These are phyloP conservation scores for Phrynocephalus versicolor DNA, from an alignment of 2,113 vertebrate genomes.

Conservation along the genomic window DNA sequence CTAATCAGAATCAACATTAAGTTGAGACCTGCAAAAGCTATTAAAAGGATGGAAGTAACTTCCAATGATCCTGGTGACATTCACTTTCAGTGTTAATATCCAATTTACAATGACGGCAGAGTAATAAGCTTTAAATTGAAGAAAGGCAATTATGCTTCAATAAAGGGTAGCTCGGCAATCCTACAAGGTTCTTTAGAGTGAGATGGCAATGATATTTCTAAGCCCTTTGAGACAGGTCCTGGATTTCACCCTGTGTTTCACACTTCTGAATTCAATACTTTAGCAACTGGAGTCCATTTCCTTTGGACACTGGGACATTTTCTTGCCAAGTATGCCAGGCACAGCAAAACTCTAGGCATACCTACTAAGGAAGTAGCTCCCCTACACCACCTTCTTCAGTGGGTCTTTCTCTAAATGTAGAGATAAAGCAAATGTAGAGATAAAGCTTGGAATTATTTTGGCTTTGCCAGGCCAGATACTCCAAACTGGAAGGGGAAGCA, in stretches of 20 bases:
- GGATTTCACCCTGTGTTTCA: not conserved
- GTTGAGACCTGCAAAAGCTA: slow-evolving; percentile 45
- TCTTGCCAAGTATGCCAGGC: no score
- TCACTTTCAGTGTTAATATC: slow-evolving; percentile 60
- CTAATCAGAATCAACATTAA: slow-evolving; percentile 24
- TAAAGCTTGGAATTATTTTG: not conserved
- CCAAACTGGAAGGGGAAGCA: no score
- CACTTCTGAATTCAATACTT: not conserved
- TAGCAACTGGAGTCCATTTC: not conserved
- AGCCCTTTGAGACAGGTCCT: not conserved
- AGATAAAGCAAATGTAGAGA: no score
- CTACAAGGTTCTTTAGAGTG: not conserved
- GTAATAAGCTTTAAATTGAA: slow-evolving; percentile 58
- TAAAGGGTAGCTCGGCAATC: slow-evolving; percentile 32
- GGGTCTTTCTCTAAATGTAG: no score
- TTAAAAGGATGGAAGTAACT: slow-evolving; percentile 53
- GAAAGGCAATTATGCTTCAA: slow-evolving; percentile 51
- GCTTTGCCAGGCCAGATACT: not conserved
- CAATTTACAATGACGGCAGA: slow-evolving; percentile 56
- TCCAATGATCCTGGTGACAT: slow-evolving; percentile 43
- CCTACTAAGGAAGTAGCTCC: no score
- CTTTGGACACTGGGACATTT: no score
- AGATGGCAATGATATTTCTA: not conserved
- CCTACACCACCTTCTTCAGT: no score
- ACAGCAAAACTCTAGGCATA: not conserved